Evolutionary conservation across 2,797 vertebrate genomes (phyloP).

Genomic region (Gallirallus australis): DNA sequence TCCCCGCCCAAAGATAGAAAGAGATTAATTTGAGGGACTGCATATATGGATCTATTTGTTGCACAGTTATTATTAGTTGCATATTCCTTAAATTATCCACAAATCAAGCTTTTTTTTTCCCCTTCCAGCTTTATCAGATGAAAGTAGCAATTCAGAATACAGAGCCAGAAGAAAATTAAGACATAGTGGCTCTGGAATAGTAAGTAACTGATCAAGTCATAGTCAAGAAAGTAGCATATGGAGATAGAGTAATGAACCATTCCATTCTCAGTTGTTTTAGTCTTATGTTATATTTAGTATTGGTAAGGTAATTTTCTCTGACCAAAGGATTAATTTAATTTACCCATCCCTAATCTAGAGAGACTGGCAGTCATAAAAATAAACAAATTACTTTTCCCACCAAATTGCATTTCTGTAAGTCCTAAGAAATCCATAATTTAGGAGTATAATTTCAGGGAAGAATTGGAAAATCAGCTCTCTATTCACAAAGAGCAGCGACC

Average conservation of each 20-base stretch:
- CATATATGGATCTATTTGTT: not conserved
- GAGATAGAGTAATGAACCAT: not conserved
- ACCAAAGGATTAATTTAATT: not conserved
- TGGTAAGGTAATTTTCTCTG: not conserved
- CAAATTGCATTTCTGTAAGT: not conserved
- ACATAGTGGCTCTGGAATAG: not conserved
- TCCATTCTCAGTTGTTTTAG: not conserved
- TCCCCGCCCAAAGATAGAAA: not conserved
- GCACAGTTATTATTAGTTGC: not conserved
- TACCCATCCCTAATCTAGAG: not conserved
- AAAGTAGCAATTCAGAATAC: constrained; percentile 45
- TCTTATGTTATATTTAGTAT: not conserved
- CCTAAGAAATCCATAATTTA: constrained; percentile 2
- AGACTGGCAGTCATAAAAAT: constrained; percentile 24
- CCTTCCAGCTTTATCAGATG: not conserved
- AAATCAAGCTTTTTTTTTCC: not conserved
- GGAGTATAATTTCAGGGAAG: not conserved
- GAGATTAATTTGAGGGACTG: not conserved
- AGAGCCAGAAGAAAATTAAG: constrained; percentile 1
- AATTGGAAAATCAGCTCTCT: not conserved
- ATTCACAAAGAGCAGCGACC: not conserved
- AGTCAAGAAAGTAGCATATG: not conserved
- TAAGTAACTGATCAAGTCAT: not conserved
- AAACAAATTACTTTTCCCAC: not conserved
- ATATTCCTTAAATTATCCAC: constrained; percentile 13